These are phyloP conservation scores for Meteorus sp. DNA, from an alignment of 1,140 invertebrate species.

Conservation along the genomic window DNA sequence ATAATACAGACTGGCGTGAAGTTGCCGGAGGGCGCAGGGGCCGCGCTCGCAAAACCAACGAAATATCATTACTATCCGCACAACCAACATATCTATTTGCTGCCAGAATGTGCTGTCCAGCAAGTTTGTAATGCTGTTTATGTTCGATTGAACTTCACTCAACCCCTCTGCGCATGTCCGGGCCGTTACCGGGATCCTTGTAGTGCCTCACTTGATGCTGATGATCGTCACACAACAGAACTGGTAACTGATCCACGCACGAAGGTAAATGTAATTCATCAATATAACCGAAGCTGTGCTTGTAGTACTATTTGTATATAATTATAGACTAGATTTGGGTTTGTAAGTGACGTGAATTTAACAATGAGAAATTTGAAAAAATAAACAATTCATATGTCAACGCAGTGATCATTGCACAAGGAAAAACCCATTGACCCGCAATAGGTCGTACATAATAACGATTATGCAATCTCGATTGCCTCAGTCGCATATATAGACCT, in stretches of 20 bases:
- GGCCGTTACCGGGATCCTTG: conserved; percentile 82
- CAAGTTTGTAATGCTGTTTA: conserved; percentile 93
- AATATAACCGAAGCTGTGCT: no score
- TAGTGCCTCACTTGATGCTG: conserved; percentile 82
- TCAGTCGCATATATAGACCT: no score
- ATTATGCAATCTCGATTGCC: no score
- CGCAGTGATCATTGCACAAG: no score
- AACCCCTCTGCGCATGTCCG: conserved; percentile 88
- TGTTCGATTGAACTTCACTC: conserved; percentile 87
- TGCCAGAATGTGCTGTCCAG: conserved; percentile 91
- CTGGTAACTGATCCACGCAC: conserved; percentile 79
- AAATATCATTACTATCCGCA: conserved; percentile 94
- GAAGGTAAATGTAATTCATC: conserved; percentile 75
- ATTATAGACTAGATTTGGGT: no score
- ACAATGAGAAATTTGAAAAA: no score
- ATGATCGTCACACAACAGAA: conserved; percentile 89
- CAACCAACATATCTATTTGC: conserved; percentile 87
- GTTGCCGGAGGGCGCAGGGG: conserved; percentile 69
- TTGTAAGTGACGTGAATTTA: no score
- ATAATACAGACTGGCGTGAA: conserved; percentile 72
- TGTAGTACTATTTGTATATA: no score
- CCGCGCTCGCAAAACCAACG: conserved; percentile 75
- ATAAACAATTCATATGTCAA: no score
- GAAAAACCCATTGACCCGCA: no score
- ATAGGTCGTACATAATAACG: no score